phyloP scores from a whole-genome alignment of 2,888 invertebrate species.

The Prenolepis imparis region DNA sequence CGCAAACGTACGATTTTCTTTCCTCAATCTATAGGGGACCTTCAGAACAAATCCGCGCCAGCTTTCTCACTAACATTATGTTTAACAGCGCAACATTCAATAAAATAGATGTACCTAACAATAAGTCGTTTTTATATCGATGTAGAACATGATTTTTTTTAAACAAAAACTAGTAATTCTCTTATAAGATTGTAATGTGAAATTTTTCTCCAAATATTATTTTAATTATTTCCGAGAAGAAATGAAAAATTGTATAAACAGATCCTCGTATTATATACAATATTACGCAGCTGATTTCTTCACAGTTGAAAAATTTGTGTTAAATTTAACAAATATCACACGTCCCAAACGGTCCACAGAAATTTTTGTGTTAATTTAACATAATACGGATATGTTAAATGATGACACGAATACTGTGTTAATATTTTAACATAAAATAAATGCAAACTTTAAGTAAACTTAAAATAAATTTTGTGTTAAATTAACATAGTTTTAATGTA shows the following conservation, averaged over 20 bases:
- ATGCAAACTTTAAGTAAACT: no score
- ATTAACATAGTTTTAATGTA: no score
- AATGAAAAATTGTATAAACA: not conserved
- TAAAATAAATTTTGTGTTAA: no score
- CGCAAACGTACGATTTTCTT: constrained; percentile 43
- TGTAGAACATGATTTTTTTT: not conserved
- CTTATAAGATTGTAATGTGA: not conserved
- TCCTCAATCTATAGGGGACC: not conserved
- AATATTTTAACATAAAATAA: no score
- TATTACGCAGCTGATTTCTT: not conserved
- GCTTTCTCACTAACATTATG: not conserved
- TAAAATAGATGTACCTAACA: not conserved
- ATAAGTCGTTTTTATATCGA: not conserved
- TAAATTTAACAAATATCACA: no score
- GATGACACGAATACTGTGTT: no score
- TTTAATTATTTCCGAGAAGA: not conserved
- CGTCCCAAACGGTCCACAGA: no score
- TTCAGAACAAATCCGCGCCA: not conserved
- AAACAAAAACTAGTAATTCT: not conserved
- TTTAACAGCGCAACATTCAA: not conserved
- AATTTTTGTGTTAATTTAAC: no score
- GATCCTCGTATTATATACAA: not conserved
- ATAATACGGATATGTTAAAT: no score
- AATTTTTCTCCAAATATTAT: not conserved
- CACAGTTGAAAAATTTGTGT: no score